These are phyloP conservation scores for Strix aluco DNA, from an alignment of 2,113 vertebrate species.

Conservation along the genomic window DNA sequence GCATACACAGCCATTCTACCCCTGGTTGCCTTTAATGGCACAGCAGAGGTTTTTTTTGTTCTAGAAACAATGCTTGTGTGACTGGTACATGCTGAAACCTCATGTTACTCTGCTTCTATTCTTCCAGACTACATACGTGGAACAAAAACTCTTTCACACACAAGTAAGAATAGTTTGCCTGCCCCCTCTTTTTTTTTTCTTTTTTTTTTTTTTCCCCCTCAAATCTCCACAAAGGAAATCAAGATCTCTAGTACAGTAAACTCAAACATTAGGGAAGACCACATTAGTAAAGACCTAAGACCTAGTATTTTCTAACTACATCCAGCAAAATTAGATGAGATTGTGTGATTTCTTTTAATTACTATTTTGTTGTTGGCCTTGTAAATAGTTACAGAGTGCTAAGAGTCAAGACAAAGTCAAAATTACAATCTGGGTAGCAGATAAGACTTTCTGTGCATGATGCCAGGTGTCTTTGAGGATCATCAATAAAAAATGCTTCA, in stretches of 20 bases:
- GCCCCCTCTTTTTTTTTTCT: background rate
- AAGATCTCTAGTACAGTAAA: background rate
- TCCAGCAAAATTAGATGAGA: background rate
- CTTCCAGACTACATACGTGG: background rate
- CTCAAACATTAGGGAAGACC: background rate
- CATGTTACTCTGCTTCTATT: background rate
- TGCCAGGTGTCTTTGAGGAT: background rate
- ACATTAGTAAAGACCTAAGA: background rate
- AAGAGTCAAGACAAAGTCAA: background rate
- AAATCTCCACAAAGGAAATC: background rate
- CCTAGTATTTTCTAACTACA: background rate
- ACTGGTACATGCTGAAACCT: background rate
- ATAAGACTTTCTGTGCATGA: background rate
- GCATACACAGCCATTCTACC: background rate
- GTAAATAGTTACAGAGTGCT: background rate
- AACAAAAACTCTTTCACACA: background rate
- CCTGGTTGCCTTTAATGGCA: background rate
- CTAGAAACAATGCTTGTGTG: background rate
- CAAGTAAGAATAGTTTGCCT: background rate
- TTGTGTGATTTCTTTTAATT: background rate
- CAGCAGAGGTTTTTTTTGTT: background rate
- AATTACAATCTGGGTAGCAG: background rate
- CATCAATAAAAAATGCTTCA: background rate
- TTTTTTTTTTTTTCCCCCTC: fast-evolving
- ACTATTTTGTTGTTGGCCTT: background rate